Conservation (phyloP, 1,140 invertebrate genomes). For the Magallana angulata region DNA sequence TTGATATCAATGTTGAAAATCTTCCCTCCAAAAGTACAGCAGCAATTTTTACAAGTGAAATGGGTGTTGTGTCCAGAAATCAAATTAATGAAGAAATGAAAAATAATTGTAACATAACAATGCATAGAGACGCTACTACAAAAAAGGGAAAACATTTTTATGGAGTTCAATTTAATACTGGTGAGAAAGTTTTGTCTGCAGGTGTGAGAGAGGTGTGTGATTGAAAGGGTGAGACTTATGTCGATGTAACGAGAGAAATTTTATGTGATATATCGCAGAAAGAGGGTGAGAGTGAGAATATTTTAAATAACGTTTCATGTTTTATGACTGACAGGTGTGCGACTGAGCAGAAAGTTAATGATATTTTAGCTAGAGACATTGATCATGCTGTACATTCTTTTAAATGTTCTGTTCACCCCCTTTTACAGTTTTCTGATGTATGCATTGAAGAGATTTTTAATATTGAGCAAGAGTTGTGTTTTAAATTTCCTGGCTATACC, state of each 20-base stretch:
- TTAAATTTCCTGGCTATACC: neutral
- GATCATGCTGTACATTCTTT: neutral
- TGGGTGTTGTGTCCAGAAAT: neutral
- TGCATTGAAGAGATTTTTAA: constrained; percentile 36
- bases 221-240: no score
- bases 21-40: neutral
- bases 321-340: constrained; percentile 13
- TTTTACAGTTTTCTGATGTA: constrained; percentile 44
- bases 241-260: no score
- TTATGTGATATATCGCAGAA: no score
- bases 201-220: constrained; percentile 14
- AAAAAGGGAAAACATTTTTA: constrained; percentile 50
- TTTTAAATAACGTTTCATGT: no score
- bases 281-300: no score
- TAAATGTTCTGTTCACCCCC: constrained; percentile 49
- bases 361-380: constrained; percentile 21
- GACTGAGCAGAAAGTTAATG: constrained; percentile 38
- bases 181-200: neutral
- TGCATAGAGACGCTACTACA: constrained; percentile 44
- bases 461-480: neutral
- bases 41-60: constrained; percentile 20
- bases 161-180: constrained; percentile 40
- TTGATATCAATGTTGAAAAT: constrained; percentile 21
- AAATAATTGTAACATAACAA: constrained; percentile 25
- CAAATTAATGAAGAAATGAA: constrained; percentile 20